These are phyloP conservation scores for Styela clava DNA, from an alignment of 23 tunicate species.

Conservation along the genomic window DNA sequence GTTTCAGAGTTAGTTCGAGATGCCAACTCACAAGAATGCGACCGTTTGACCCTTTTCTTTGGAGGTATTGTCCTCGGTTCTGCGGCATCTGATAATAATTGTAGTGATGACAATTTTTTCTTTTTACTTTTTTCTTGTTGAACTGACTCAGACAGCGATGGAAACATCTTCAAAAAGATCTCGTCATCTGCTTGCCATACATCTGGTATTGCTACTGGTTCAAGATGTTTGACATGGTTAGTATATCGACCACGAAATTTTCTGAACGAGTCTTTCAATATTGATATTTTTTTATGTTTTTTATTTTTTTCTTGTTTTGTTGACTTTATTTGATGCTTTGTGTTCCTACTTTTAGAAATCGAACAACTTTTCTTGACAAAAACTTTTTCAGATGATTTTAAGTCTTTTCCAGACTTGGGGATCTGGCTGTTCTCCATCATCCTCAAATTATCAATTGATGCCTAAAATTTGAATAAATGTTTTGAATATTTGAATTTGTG, in stretches of 20 bases:
- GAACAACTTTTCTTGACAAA: too few relatives aligned
- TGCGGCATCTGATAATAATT: neutral
- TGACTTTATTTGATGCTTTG: too few relatives aligned
- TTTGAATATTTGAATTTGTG: too few relatives aligned
- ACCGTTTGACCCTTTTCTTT: neutral
- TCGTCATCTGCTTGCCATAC: constrained; percentile 7
- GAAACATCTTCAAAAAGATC: neutral
- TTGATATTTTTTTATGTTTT: neutral
- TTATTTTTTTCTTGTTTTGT: neutral
- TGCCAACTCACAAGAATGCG: neutral
- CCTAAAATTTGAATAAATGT: too few relatives aligned
- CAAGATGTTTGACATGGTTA: neutral
- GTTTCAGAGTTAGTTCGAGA: neutral
- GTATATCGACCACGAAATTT: neutral
- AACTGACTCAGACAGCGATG: neutral
- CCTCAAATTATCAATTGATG: too few relatives aligned
- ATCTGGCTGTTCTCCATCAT: too few relatives aligned
- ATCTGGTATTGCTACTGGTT: constrained; percentile 2
- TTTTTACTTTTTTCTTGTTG: neutral
- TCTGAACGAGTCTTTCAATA: neutral
- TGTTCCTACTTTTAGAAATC: too few relatives aligned
- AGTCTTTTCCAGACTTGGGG: too few relatives aligned
- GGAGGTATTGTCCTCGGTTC: neutral
- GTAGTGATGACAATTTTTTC: neutral
- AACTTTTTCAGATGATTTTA: too few relatives aligned